Percentiles rank a stretch among this genome's conserved stretches.
Evolutionary conservation across 2,797 vertebrate genomes (phyloP).

Genomic region (Miichthys miiuy): DNA sequence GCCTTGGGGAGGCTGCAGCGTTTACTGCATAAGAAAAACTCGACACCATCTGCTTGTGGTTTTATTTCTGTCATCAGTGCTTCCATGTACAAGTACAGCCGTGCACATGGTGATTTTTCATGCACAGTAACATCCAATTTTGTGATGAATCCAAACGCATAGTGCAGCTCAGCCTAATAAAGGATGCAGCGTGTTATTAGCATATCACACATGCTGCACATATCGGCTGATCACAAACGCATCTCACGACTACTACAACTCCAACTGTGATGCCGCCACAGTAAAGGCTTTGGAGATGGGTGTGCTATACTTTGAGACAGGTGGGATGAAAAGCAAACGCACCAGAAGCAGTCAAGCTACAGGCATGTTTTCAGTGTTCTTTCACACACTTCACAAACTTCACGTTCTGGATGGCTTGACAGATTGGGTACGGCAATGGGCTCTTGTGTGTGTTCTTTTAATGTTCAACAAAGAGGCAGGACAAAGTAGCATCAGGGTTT

Average conservation of each 20-base stretch:
- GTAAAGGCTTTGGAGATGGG: slow-evolving; percentile 65
- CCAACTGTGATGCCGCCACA: slow-evolving; percentile 70
- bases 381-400: slow-evolving; percentile 72
- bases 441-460: slow-evolving; percentile 66
- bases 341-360: slow-evolving; percentile 63
- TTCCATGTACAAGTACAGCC: slow-evolving; percentile 51
- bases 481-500: slow-evolving; percentile 60
- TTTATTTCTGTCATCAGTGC: slow-evolving; percentile 69
- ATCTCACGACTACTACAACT: slow-evolving; percentile 59
- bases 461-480: slow-evolving; percentile 68
- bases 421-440: slow-evolving; percentile 81
- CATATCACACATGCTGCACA: slow-evolving; percentile 74
- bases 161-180: slow-evolving; percentile 65
- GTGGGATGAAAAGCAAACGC: slow-evolving; percentile 71
- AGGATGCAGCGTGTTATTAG: slow-evolving; percentile 68
- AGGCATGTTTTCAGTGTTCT: slow-evolving; percentile 66
- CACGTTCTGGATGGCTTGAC: slow-evolving; percentile 73
- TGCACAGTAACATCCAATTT: slow-evolving; percentile 62
- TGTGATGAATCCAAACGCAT: slow-evolving; percentile 60
- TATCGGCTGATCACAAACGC: slow-evolving; percentile 75
- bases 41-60: slow-evolving; percentile 72
- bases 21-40: slow-evolving; percentile 50
- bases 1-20: slow-evolving; percentile 59
- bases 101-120: slow-evolving; percentile 48
- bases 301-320: slow-evolving; percentile 70